These are phyloP conservation scores for Malurus cyaneus DNA, from an alignment of 2,113 vertebrate genomes.

Conservation along the genomic window DNA sequence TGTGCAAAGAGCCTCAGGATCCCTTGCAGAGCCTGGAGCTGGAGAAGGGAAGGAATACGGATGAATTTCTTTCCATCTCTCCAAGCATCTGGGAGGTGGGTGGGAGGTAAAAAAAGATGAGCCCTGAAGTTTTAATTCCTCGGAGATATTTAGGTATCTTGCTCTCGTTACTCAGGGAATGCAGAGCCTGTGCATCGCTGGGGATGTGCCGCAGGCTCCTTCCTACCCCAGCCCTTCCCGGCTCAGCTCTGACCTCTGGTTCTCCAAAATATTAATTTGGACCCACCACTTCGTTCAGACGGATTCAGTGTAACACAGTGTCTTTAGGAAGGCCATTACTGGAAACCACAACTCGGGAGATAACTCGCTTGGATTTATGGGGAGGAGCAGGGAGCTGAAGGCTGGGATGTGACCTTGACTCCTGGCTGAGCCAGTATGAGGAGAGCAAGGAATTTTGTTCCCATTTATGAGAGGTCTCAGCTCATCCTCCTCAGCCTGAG, in stretches of 20 bases:
- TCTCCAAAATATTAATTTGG: background rate
- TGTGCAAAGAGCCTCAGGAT: conserved; percentile 22
- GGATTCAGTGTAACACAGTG: accelerated
- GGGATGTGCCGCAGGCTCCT: background rate
- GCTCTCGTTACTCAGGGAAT: conserved; percentile 36
- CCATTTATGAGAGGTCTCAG: background rate
- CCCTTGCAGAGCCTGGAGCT: background rate
- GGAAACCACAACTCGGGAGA: background rate
- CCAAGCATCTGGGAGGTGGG: conserved; percentile 63
- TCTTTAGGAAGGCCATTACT: background rate
- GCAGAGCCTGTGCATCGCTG: background rate
- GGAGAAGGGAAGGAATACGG: background rate
- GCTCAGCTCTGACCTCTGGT: background rate
- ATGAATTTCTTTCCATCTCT: conserved; percentile 28
- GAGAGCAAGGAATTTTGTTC: background rate
- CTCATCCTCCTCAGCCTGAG: background rate
- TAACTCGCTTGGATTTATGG: background rate
- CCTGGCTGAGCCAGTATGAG: background rate
- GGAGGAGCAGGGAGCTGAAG: background rate
- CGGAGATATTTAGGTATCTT: conserved; percentile 48
- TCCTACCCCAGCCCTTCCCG: background rate
- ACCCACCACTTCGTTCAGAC: accelerated
- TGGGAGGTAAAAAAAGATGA: conserved; percentile 60
- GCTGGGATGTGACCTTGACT: background rate
- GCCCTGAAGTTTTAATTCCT: conserved; percentile 59